phyloP scores from a whole-genome alignment of 1,140 invertebrate genomes.

The Ostrea edulis region DNA sequence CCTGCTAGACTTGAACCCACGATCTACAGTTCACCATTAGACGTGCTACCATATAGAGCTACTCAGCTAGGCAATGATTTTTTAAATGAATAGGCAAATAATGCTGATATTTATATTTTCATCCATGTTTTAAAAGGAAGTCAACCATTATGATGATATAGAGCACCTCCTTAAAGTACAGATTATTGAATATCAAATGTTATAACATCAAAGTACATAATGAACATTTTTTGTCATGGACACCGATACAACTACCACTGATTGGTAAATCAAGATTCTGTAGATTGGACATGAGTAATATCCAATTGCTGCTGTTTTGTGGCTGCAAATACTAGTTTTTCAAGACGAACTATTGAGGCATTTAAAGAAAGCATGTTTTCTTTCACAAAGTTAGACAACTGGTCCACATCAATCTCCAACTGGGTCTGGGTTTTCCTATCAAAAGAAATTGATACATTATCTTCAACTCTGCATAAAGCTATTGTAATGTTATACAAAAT shows the following conservation, averaged over 20 bases:
- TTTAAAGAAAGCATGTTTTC: slow-evolving; percentile 17
- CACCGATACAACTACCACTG: neutral
- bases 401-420: slow-evolving; percentile 6
- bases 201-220: neutral
- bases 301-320: slow-evolving; percentile 20
- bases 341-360: neutral
- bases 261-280: neutral
- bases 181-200: too few relatives aligned
- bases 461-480: too few relatives aligned
- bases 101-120: too few relatives aligned
- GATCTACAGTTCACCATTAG: too few relatives aligned
- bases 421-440: neutral
- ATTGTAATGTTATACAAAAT: too few relatives aligned
- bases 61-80: too few relatives aligned
- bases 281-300: neutral
- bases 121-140: too few relatives aligned
- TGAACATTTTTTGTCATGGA: neutral
- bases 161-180: too few relatives aligned
- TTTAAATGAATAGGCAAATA: too few relatives aligned
- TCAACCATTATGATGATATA: too few relatives aligned
- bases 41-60: too few relatives aligned
- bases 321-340: neutral
- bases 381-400: slow-evolving; percentile 8
- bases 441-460: neutral
- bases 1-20: too few relatives aligned